Base-by-base conservation (phyloP, 2,797 vertebrate genomes). In the Zalophus californianus region DNA sequence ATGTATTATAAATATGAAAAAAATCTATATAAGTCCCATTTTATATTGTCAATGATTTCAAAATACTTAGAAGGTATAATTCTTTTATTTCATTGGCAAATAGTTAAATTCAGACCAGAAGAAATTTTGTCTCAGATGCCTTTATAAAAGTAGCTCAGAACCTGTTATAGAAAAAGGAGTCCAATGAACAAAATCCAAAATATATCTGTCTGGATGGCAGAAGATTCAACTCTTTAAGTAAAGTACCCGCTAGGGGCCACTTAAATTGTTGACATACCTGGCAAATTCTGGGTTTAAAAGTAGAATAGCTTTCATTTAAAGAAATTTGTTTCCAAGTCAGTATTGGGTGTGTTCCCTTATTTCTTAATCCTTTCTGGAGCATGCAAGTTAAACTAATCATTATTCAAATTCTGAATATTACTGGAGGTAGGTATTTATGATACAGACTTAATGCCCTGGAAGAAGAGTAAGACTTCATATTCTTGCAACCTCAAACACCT, bases 301-400 rank as follows among this genome's bases (percentile, higher is more conserved):
- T 56, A 86, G 62, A 83, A 79, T n/a, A 77, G 27, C 15, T 70
- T 94, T 83, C 56, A 38, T 73, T 95, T 50, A 73, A 87, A 80
- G 27, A 48, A 54, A 80, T 50, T 77, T 88, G 12, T 82, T 79
- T 95, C 82, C 29, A 50, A 48, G 23, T 64, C 44, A 90, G 3
- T 86, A 7, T 92, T 90, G 32, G 16, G 23, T 10, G n/a, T 44
- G 3, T 68, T 79, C 13, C 29, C 18, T 82, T 75, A 29, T 38
- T 72, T 93, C 54, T 84, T 54, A 72, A 66, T 56, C 6, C 6
- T 86, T 86, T 70, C 18, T 79, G n/a, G 62, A 44, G 7, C 14
- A 11, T 14, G 2, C 68, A 85, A 75, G 7, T 18, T 44, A 7
- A 58, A 13, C 8, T 38, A 25, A 13, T 90, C 25, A 68, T 56